Evolutionary conservation across 2,888 invertebrate species (phyloP), one percentile per base, ranked within the genome.

Genomic region (Venusia cambrica): DNA sequence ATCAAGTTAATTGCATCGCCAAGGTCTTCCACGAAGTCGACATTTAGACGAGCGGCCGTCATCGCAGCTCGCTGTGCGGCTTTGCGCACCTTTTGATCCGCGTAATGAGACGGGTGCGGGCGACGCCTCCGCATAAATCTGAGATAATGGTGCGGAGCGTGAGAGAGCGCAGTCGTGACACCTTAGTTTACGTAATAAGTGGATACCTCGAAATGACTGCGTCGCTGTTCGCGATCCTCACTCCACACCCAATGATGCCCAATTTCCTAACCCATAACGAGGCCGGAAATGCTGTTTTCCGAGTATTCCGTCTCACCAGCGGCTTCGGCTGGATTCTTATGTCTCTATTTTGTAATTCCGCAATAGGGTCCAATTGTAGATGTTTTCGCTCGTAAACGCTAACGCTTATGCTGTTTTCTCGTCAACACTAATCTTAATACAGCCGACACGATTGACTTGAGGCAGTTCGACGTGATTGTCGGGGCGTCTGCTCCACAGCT

Each of bases 141-240:
- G 53, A 69, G 63, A 73, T 78, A 76, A 79, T 80, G 69, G 73
- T 59, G 66, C 56, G 53, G 65, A 78, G 69, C 80, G 78, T 81
- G 79, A 81, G 78, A 78, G 75, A 77, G 74, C 71, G 59, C 62
- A 54, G 69, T 80, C 78, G 78, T 80, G 76, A 72, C 64, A 73
- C 67, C 65, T 77, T 64, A 66, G 65, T 72, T 76, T 74, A 73
- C 69, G 75, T 74, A 80, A 79, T 77, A 77, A 75, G 67, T 74
- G 63, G 63, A 71, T 73, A 68, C 67, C 62, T 67, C 59, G 58
- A 68, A 71, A 69, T 62, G 60, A 68, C 60, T 69, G 47, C 54
- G 60, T 63, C 61, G 59, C 48, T 43, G 45, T 58, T 55, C 55
- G 54, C 54, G 54, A 44, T 55, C 57, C 46, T 50, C 56, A 59